Conservation (phyloP, 2,113 vertebrate genomes). For the Osmerus mordax region DNA sequence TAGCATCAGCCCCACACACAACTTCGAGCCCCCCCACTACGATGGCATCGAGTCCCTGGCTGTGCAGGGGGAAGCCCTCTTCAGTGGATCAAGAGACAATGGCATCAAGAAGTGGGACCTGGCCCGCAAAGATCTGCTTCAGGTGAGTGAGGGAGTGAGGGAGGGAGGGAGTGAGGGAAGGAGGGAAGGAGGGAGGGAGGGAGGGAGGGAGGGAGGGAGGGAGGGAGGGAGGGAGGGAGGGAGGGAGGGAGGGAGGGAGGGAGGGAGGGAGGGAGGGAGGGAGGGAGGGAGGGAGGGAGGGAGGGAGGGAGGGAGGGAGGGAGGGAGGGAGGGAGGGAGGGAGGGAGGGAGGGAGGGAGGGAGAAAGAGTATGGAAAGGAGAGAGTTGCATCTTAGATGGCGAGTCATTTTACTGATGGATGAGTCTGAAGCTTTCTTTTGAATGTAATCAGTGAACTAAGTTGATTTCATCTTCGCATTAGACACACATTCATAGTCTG, state of each 20-base stretch:
- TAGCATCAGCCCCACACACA: slow-evolving; percentile 87
- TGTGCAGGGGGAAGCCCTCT: slow-evolving; percentile 87
- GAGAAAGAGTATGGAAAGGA: too few species aligned
- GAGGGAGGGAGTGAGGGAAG: too few species aligned
- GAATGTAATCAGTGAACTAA: neutral
- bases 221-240: slow-evolving; percentile 12
- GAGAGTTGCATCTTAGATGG: neutral
- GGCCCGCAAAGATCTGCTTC: slow-evolving; percentile 89
- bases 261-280: slow-evolving; percentile 11
- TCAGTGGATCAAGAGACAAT: slow-evolving; percentile 95
- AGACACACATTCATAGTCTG: too few species aligned
- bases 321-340: slow-evolving; percentile 4
- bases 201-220: too few species aligned
- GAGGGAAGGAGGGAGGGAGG: too few species aligned
- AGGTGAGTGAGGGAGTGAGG: slow-evolving; percentile 78
- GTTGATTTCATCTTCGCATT: too few species aligned
- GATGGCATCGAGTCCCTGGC: slow-evolving; percentile 95
- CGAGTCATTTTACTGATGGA: neutral
- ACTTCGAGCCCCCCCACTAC: slow-evolving; percentile 96
- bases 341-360: too few species aligned
- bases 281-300: neutral
- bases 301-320: too few species aligned
- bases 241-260: too few species aligned
- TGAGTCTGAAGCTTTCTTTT: slow-evolving; percentile 5
- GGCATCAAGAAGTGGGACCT: slow-evolving; percentile 99